Percentiles rank a stretch among this genome's conserved stretches.
Evolutionary conservation across 30 jellyfish, hydroid and myxozoan genomes (phyloP).

Genomic region (Pseudorhiza aurosa): DNA sequence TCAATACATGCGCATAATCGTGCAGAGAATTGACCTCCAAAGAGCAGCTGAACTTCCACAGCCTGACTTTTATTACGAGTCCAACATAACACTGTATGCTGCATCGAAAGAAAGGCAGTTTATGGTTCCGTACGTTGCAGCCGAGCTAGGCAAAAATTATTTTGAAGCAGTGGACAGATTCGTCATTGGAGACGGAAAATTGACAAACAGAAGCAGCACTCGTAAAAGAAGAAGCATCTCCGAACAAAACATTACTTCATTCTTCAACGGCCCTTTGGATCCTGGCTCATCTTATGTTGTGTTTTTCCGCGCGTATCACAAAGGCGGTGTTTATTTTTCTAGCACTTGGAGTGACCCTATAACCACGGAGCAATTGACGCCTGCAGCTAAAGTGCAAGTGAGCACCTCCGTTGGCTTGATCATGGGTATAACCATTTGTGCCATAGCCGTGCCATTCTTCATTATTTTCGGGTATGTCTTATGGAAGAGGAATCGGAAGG

Average conservation of each 20-base stretch:
- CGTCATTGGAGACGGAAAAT: slow-evolving; percentile 47
- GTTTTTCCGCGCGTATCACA: slow-evolving; percentile 60
- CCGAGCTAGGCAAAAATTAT: slow-evolving; percentile 36
- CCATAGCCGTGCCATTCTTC: slow-evolving; percentile 23
- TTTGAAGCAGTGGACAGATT: background rate
- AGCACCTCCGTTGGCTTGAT: slow-evolving; percentile 27
- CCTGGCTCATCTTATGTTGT: slow-evolving; percentile 50
- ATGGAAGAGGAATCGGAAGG: slow-evolving; percentile 37
- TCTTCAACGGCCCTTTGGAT: slow-evolving; percentile 58
- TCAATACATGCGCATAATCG: slow-evolving; percentile 30
- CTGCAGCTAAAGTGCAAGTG: background rate
- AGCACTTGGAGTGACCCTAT: slow-evolving; percentile 63
- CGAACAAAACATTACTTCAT: background rate
- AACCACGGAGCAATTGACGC: background rate
- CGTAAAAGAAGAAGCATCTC: slow-evolving; percentile 16
- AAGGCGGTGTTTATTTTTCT: slow-evolving; percentile 38
- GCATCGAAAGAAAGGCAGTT: background rate
- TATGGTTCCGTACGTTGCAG: slow-evolving; percentile 46
- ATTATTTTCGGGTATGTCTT: slow-evolving; percentile 16
- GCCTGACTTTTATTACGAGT: slow-evolving; percentile 29
- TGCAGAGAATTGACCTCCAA: slow-evolving; percentile 20
- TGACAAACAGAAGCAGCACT: slow-evolving; percentile 19
- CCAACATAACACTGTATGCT: slow-evolving; percentile 21
- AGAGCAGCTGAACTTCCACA: background rate
- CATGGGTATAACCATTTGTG: slow-evolving; percentile 16